Conservation (phyloP, 2,113 vertebrate genomes). For the human (Homo sapiens) region GRCh38 chrX:23167001-23167500, state of each 20-base stretch:
- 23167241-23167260: background rate
- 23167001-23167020: background rate
- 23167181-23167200: conserved; percentile 32
- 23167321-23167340: background rate
- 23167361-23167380: background rate
- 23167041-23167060: background rate
- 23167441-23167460: background rate
- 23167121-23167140: background rate
- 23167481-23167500: background rate
- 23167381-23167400: conserved; percentile 16
- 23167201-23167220: background rate
- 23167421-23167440: conserved; percentile 21
- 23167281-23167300: conserved; percentile 10
- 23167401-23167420: background rate
- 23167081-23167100: background rate
- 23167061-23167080: background rate
- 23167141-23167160: background rate
- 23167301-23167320: conserved; percentile 26
- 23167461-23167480: background rate
- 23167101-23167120: background rate
- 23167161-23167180: background rate
- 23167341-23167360: background rate
- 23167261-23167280: background rate
- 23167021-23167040: background rate
- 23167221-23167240: background rate